Evolutionary conservation across 2,113 vertebrate genomes (phyloP), one percentile per base, ranked within the genome.

Genomic region (Silurus asotus): DNA sequence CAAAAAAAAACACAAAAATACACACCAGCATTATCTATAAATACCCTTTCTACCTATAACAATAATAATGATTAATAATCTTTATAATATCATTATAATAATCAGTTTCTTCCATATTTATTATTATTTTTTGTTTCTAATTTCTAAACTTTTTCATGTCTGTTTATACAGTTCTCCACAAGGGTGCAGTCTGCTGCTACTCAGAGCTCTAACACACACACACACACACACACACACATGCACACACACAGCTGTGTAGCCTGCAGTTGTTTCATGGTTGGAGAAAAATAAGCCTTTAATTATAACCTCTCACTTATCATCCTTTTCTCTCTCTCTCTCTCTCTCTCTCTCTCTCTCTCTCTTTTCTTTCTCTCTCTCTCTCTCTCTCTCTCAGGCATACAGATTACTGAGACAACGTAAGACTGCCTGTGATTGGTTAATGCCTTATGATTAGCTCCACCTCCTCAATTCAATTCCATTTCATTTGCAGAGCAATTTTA

Each of bases 221-320:
- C 77, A 83, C 78, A 86, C 53, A 88, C n/a, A 23, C 0, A 76
- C 78, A 72, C 84, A 79, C 84, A 90, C 89, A 89, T 89, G 79
- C 87, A 88, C 90, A 77, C 65, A 84, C 59, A 56, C 91, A 93
- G 90, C 91, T 94, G 91, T 92, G 90, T 85, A 89, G 83, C 48
- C 84, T 89, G 86, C 92, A 91, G 90, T 93, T 91, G 90, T 87
- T 91, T 90, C 88, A 90, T 80, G 87, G 89, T 90, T 88, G 78
- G 87, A 83, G 87, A 92, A 90, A 91, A 89, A 93, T 91, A 92
- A 92, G 87, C 89, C 92, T 89, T 91, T 92, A 93, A 93, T 94
- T 93, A 92, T 89, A 87, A 90, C 84, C 84, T 87, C 72, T 75
- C 45, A 49, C 19, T 59, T 25, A 13, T 55, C 56, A 67, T 59